Evolutionary conservation across 2,797 vertebrate species (phyloP).

Genomic region (Nyctalus aviator): DNA sequence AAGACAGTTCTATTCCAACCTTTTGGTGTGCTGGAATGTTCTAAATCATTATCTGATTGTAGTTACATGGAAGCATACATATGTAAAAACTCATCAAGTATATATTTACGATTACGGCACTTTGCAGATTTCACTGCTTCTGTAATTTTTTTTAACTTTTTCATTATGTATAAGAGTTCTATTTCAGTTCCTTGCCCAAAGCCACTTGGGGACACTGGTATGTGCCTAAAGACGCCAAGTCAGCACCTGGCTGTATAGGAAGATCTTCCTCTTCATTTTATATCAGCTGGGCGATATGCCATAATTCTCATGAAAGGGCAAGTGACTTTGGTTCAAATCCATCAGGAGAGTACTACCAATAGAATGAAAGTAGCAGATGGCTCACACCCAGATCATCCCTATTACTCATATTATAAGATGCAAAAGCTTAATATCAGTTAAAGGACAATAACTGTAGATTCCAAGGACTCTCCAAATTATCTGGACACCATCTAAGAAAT

Average conservation of each 20-base stretch:
- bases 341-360: background rate
- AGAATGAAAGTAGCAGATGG: conserved; percentile 3
- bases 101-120: background rate
- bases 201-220: background rate
- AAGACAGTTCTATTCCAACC: background rate
- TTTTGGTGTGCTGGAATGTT: background rate
- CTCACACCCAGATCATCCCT: conserved; percentile 23
- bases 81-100: background rate
- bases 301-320: conserved; percentile 34
- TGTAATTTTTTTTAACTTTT: conserved; percentile 14
- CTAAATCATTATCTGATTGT: background rate
- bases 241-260: background rate
- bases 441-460: conserved; percentile 27
- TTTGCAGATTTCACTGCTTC: background rate
- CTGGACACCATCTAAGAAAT: conserved; percentile 21
- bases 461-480: background rate
- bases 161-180: conserved; percentile 24
- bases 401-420: background rate
- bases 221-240: background rate
- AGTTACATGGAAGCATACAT: background rate
- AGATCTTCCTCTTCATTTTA: conserved; percentile 8
- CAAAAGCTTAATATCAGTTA: background rate
- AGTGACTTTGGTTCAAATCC: conserved; percentile 6
- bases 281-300: background rate
- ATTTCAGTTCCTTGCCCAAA: background rate